Percentiles rank a stretch among this genome's conserved stretches.
phyloP scores from a whole-genome alignment of 2,113 vertebrate species.

The Nothocercus nigrocapillus region DNA sequence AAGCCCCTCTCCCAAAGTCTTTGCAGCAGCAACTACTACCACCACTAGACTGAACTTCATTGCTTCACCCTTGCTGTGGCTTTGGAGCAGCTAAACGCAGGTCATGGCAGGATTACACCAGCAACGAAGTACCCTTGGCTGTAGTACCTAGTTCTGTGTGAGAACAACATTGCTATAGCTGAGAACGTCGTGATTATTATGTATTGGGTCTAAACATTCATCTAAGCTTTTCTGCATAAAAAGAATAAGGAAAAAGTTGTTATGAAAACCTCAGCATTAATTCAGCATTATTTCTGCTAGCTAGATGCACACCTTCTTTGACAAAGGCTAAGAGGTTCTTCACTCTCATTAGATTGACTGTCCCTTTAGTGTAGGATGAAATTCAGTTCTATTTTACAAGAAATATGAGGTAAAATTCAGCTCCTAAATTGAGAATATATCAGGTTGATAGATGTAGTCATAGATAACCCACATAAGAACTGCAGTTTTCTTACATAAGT shows the following conservation, averaged over 20 bases:
- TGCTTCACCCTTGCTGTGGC: background rate
- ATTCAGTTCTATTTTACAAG: background rate
- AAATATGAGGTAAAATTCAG: background rate
- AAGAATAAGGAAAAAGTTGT: background rate
- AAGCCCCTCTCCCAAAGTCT: background rate
- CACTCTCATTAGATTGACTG: background rate
- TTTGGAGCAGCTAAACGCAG: background rate
- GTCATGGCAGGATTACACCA: background rate
- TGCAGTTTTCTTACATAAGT: background rate
- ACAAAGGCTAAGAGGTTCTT: background rate
- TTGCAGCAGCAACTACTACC: background rate
- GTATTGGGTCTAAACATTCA: background rate
- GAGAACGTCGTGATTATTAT: background rate
- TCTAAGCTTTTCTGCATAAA: background rate
- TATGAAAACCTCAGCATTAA: background rate
- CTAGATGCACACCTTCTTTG: background rate
- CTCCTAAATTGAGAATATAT: background rate
- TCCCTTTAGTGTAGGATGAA: background rate
- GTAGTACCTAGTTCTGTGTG: background rate
- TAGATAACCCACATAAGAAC: background rate
- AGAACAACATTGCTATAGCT: background rate
- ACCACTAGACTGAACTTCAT: fast-evolving
- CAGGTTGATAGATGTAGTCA: background rate
- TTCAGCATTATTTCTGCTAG: background rate
- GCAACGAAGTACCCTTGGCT: background rate